Conservation (phyloP, 2,888 invertebrate species). For the Phragmatobia fuliginosa region DNA sequence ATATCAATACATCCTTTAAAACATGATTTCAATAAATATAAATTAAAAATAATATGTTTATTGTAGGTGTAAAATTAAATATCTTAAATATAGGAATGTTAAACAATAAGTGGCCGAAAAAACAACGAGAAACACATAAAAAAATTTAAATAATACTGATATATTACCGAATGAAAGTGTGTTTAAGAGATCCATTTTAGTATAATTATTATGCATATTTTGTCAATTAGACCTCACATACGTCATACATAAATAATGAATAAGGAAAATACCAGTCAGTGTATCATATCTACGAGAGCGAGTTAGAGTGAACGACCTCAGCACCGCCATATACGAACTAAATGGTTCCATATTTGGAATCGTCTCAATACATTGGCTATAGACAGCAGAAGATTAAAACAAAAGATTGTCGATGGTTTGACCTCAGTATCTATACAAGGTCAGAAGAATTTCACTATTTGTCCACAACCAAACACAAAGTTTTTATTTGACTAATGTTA, state of each 20-base stretch:
- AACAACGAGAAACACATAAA: slow-evolving; percentile 9
- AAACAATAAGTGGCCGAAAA: slow-evolving; percentile 15
- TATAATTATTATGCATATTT: slow-evolving; percentile 11
- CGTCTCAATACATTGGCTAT: too few species aligned
- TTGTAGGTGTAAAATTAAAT: not conserved
- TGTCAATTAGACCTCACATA: not conserved
- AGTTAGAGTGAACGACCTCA: too few species aligned
- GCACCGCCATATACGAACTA: too few species aligned
- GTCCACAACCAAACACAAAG: not conserved
- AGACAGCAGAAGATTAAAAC: not conserved
- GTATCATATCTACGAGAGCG: too few species aligned
- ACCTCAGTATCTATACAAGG: not conserved
- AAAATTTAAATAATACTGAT: slow-evolving; percentile 42
- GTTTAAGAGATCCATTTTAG: slow-evolving; percentile 38
- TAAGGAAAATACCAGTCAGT: too few species aligned
- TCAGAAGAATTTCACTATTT: too few species aligned
- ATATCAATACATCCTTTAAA: not conserved
- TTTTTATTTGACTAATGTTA: not conserved
- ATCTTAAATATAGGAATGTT: slow-evolving; percentile 27
- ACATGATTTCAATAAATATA: not conserved
- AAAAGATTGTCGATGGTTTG: not conserved
- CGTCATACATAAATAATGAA: too few species aligned
- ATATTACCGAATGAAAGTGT: slow-evolving; percentile 23
- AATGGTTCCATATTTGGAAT: too few species aligned
- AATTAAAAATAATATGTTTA: not conserved